Evolutionary conservation across 1,140 invertebrate genomes (phyloP), one percentile per base, ranked within the genome.

Genomic region (Dreissena polymorpha): DNA sequence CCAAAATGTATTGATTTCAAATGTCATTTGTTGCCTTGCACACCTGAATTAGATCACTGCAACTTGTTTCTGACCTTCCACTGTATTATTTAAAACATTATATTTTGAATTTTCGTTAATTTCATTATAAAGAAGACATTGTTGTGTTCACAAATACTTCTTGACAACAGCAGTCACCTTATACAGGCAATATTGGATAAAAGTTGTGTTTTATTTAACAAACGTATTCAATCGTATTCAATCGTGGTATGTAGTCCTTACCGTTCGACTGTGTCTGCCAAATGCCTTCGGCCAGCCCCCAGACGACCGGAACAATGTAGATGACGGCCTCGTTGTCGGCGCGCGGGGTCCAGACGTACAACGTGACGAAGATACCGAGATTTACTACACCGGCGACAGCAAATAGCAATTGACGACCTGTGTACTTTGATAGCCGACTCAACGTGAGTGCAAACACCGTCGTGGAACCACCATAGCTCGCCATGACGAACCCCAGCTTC

Each of bases 251-350:
- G 8, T 39, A 39, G 39, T 39, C 21, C 94, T 95, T 93, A 97
- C 97, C 97, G 90, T 98, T 98, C 53, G 98, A 96, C 94, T 99
- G 98, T 0, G 98, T 99, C 91, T 99, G 97, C 97, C 98, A 98
- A 0, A 99, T 97, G 5, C 97, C 97, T 90, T 99, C 98, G 0
- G 96, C 96, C 50, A 98, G 96, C 49, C 98, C 98, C 98, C 98
- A 99, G 0, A 98, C 93, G 0, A 96, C 97, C 0, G 97, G 96
- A 55, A 99, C 96, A 29, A 97, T 95, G 93, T 96, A 99, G 94
- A 98, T 98, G 10, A 97, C 93, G 16, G 95, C 94, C 0, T 95
- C 95, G 67, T 95, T 95, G 12, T 95, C 95, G 0, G 96, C 96
- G 90, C 96, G 95, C 0, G 97, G 97, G 68, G 94, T 95, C 97